Base-by-base conservation (phyloP, 1,140 invertebrate genomes). In the Scaptomyza montana region DNA sequence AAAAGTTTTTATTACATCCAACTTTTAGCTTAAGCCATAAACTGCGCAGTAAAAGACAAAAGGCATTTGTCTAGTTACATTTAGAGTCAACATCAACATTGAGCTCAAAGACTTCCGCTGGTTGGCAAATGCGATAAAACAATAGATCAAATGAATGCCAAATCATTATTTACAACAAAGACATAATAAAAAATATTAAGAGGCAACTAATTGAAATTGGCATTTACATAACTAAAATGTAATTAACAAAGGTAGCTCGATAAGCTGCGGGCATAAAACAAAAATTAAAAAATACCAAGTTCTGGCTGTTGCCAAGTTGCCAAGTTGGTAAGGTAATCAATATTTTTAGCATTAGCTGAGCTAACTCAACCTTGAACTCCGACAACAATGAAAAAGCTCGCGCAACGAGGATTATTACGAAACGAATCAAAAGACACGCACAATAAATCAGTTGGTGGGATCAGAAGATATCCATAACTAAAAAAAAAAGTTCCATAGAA, bases 161-260 rank as follows among this genome's bases (percentile, higher is more conserved):
- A 77, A 55, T 66, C 63, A 89, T 84, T 65, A 77, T 61, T 60
- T 65, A 54, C 55, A 59, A 50, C 51, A 75, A 65, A 69, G 45
- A 53, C 43, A 78, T 68, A 74, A 36, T 36, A 36, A 36, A 36
- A 36, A 2, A 2, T 1, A 61, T 16, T 16, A 62, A 80, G 74
- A 64, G 63, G 67, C 70, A 81, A 78, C 84, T 89, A 87, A 86
- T 86, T 86, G 78, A 82, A 87, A 89, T 69, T 68, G 45, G 72
- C 62, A 89, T 87, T 87, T 87, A 87, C 82, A 87, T 89, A 89
- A 89, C 76, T 82, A 69, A 89, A 89, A 60, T 79, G 79, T 87
- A 89, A 87, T 87, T 79, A 82, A 72, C 63, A 33, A 74, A 62
- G 47, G 60, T 49, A 39, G 55, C 77, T 39, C 39, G 39, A 28